These are phyloP conservation scores for Amphipyra tragopoginis DNA, from an alignment of 2,888 invertebrate species.

Conservation along the genomic window DNA sequence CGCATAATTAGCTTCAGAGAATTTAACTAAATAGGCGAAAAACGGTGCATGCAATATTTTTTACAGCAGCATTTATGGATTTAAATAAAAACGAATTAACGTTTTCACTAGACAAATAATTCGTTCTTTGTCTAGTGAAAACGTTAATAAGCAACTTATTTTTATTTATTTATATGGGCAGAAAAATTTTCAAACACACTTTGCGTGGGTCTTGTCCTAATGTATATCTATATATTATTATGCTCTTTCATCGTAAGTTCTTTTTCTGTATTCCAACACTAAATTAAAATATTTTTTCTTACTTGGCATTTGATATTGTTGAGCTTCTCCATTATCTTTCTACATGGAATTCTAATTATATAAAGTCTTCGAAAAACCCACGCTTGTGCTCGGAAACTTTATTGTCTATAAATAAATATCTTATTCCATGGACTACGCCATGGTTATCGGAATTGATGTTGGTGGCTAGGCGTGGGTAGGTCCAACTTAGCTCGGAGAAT, in stretches of 20 bases:
- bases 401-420: constrained; percentile 64
- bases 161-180: no score
- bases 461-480: constrained; percentile 63
- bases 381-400: constrained; percentile 36
- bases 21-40: no score
- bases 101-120: no score
- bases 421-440: constrained; percentile 42
- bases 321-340: constrained; percentile 14
- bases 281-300: neutral
- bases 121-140: no score
- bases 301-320: neutral
- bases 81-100: no score
- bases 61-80: no score
- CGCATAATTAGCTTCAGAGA: no score
- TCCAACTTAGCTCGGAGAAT: constrained; percentile 63
- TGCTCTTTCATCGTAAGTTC: neutral
- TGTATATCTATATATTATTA: neutral
- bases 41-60: no score
- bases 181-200: no score
- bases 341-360: constrained; percentile 18
- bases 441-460: constrained; percentile 60
- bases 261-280: no score
- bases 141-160: no score
- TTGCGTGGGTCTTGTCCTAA: no score
- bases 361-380: constrained; percentile 31